phyloP scores from a whole-genome alignment of 2,888 invertebrate species.

The Teinopalpus imperialis region DNA sequence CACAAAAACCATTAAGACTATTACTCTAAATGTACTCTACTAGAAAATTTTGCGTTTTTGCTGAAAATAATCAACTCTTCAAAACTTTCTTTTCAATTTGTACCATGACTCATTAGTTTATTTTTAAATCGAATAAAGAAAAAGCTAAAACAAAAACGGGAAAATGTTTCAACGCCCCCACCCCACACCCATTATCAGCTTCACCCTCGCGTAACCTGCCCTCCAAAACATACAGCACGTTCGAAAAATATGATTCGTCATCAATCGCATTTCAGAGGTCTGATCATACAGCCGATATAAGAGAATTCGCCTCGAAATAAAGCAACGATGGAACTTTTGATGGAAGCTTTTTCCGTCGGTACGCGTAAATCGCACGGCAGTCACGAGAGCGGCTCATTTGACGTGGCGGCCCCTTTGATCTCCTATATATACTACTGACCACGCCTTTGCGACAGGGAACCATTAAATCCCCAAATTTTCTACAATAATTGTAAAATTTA shows the following conservation, averaged over 20 bases:
- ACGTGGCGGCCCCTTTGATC: constrained; percentile 26
- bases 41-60: too few species aligned
- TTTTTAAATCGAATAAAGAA: constrained; percentile 3
- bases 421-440: constrained; percentile 22
- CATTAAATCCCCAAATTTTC: too few species aligned
- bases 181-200: not conserved
- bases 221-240: constrained; percentile 9
- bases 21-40: too few species aligned
- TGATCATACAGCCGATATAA: constrained; percentile 32
- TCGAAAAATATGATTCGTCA: constrained; percentile 39
- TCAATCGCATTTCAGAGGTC: constrained; percentile 32
- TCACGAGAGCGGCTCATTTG: constrained; percentile 35
- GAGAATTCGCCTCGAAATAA: constrained; percentile 32
- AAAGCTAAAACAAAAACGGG: not conserved
- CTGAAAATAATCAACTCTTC: too few species aligned
- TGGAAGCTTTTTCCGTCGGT: constrained; percentile 31
- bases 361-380: constrained; percentile 29
- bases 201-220: not conserved
- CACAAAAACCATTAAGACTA: too few species aligned
- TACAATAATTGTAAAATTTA: too few species aligned
- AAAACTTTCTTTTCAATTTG: constrained; percentile 3
- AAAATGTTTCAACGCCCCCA: not conserved
- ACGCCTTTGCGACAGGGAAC: constrained; percentile 23
- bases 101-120: not conserved
- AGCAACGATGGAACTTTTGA: constrained; percentile 32